phyloP scores from a whole-genome alignment of 1,140 invertebrate species.

The Hycleus phaleratus region DNA sequence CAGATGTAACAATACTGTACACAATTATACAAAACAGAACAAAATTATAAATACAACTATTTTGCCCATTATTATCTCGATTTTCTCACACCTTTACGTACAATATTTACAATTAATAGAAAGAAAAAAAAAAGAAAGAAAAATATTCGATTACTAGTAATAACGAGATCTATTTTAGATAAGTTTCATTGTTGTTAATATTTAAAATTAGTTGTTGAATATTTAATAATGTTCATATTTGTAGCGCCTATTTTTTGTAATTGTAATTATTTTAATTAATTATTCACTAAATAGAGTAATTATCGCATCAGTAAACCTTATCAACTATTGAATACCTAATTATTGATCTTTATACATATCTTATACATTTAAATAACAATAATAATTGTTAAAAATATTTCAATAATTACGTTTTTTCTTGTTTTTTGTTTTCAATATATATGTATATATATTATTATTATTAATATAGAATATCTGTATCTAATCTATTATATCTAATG shows the following conservation, averaged over 20 bases:
- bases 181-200: no score
- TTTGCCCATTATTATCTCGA: neutral
- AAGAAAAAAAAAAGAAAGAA: no score
- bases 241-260: no score
- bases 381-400: constrained; percentile 12
- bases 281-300: no score
- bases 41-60: neutral
- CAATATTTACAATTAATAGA: no score
- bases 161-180: no score
- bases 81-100: no score
- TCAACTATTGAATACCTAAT: neutral
- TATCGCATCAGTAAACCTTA: neutral
- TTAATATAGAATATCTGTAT: constrained; percentile 4
- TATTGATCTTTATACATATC: constrained; percentile 3
- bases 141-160: no score
- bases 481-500: constrained; percentile 8
- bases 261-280: no score
- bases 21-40: neutral
- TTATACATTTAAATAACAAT: constrained; percentile 22
- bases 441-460: neutral
- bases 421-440: neutral
- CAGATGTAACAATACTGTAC: neutral
- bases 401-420: constrained; percentile 4
- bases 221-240: no score
- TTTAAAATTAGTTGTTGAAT: no score